Base-by-base conservation (phyloP, 2,113 vertebrate species). In the Xenopus borealis region DNA sequence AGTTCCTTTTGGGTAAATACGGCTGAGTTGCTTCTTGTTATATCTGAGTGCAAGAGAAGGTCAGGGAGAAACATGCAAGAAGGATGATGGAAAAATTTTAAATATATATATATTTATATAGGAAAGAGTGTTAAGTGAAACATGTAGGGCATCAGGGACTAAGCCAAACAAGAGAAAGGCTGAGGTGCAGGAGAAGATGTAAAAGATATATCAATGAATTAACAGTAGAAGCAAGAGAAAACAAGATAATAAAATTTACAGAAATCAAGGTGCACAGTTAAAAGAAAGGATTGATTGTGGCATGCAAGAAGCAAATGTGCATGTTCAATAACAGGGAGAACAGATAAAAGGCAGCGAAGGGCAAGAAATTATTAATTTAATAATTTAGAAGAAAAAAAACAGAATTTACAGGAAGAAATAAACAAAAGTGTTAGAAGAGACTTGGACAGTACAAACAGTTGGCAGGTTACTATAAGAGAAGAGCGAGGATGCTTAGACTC, bases 1-100 rank as follows among this genome's bases (percentile, higher is more conserved):
- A 0, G 95, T 97, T 55, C 95, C 94, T 88, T 95, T 97, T 12
- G 95, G 95, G 82, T 97, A 97, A 79, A 97, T 96, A 13, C 95
- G 88, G 80, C 95, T 96, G 40, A 97, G 81, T 85, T 97, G 95
- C 78, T 94, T 94, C 83, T 97, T 97, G 75, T 97, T 97, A 86
- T 97, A 97, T 84, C 95, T 97, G 83, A 72, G 62, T 65, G 30
- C 12, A n/a, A 10, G 52, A 52, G 2, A 0, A 7, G 10, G 84
- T 89, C 80, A 89, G 67, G 84, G 84, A 72, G 64, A 75, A 40
- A 69, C 14, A 50, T 13, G 47, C 47, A 17, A 66, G 13, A 27
- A 40, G 30, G 46, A 19, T 55, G 17, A 7, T 65, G 46, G 53
- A n/a, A 72, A 18, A 46, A 52, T 12, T 11, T 44, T 4, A 40